Conservation (phyloP, 2,888 invertebrate species). For the Luperina nickerlii region DNA sequence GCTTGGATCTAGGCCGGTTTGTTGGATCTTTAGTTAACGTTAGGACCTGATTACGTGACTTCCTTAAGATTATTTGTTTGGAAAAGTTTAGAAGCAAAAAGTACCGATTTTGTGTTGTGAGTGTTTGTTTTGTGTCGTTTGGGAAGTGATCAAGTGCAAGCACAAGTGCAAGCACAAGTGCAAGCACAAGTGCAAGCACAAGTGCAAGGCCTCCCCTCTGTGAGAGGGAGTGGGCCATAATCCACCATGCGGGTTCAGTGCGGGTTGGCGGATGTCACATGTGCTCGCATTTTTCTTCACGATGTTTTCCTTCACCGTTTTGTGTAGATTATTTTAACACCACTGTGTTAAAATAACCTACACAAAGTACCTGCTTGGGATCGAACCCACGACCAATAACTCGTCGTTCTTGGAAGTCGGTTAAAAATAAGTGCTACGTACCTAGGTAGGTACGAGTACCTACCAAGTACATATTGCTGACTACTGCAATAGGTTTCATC, state of each 20-base stretch:
- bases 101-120: neutral
- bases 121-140: neutral
- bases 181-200: no score
- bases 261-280: no score
- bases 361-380: no score
- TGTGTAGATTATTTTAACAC: no score
- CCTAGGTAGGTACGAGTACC: neutral
- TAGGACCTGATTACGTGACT: conserved; percentile 59
- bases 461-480: neutral
- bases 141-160: neutral
- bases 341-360: no score
- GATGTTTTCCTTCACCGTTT: no score
- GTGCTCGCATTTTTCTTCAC: no score
- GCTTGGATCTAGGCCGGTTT: conserved; percentile 50
- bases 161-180: no score
- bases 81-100: conserved; percentile 5
- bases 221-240: no score
- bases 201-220: no score
- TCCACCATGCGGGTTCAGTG: no score
- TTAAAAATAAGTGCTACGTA: neutral
- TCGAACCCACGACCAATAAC: no score
- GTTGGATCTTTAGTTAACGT: conserved; percentile 54
- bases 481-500: neutral
- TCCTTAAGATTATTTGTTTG: conserved; percentile 33
- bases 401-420: neutral